Percentiles rank a stretch among this genome's conserved stretches.
These are phyloP conservation scores for Charanyca ferruginea DNA, from an alignment of 2,888 invertebrate genomes.

Conservation along the genomic window DNA sequence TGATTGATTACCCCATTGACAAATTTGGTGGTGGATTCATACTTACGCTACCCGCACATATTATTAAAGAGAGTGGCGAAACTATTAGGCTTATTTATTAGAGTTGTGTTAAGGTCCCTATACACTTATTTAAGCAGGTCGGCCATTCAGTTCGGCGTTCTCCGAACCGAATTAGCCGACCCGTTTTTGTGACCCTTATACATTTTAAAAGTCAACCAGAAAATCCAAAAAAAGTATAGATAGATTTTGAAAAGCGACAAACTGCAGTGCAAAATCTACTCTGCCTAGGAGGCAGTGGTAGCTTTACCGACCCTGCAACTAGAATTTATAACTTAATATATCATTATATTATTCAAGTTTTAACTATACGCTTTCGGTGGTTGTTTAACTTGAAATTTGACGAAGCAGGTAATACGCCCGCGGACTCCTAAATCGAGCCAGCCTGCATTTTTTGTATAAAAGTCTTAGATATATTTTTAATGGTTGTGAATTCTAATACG, in stretches of 20 bases:
- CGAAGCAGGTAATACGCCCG: no score
- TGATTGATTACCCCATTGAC: slow-evolving; percentile 22
- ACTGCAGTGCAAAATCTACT: not conserved
- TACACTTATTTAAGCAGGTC: no score
- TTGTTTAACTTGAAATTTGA: slow-evolving; percentile 7
- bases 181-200: no score
- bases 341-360: slow-evolving; percentile 32
- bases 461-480: no score
- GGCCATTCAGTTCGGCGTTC: no score
- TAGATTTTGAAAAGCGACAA: no score
- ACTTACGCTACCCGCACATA: slow-evolving; percentile 24
- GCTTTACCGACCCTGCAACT: not conserved
- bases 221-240: no score
- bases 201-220: no score
- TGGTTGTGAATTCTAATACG: no score
- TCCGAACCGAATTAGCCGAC: no score
- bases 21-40: slow-evolving; percentile 18
- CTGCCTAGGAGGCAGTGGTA: not conserved
- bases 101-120: not conserved
- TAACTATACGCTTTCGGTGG: slow-evolving; percentile 30
- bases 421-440: no score
- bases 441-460: no score
- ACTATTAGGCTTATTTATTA: not conserved
- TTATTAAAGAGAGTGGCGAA: slow-evolving; percentile 13
- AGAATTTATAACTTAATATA: not conserved